These are phyloP conservation scores for Saccostrea echinata DNA, from an alignment of 1,140 invertebrate species.

Conservation along the genomic window DNA sequence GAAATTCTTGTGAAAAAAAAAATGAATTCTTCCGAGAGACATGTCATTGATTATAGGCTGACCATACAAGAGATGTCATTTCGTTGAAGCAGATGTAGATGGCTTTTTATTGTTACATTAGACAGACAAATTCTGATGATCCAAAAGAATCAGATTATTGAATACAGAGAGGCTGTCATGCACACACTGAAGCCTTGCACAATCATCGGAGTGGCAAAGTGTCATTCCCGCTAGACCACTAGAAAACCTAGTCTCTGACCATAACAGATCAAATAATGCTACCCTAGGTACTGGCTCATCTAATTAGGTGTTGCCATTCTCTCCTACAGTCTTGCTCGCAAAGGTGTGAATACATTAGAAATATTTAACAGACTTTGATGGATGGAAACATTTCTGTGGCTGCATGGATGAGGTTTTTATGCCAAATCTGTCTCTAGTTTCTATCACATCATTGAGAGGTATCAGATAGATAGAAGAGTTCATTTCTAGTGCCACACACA, in stretches of 20 bases:
- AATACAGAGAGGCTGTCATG: neutral
- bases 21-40: conserved; percentile 1
- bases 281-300: neutral
- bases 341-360: conserved; percentile 19
- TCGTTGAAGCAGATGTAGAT: conserved; percentile 20
- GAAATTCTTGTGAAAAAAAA: conserved; percentile 17
- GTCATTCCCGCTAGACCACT: neutral
- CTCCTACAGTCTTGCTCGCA: neutral
- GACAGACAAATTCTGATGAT: conserved; percentile 17
- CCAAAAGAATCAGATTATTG: conserved; percentile 24
- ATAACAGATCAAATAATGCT: neutral
- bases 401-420: neutral
- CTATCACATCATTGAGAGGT: conserved; percentile 27
- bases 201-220: neutral
- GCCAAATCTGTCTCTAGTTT: conserved; percentile 24
- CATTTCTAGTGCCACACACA: conserved; percentile 11
- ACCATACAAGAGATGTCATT: neutral
- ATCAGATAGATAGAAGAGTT: conserved; percentile 14
- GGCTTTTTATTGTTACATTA: conserved; percentile 16
- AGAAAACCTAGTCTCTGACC: neutral
- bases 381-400: conserved; percentile 14
- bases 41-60: neutral
- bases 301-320: neutral
- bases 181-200: conserved; percentile 18
- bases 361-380: neutral